Percentiles rank a stretch among this genome's conserved stretches.
phyloP scores from a whole-genome alignment of 1,140 invertebrate genomes.

The Drosophila watanabei region DNA sequence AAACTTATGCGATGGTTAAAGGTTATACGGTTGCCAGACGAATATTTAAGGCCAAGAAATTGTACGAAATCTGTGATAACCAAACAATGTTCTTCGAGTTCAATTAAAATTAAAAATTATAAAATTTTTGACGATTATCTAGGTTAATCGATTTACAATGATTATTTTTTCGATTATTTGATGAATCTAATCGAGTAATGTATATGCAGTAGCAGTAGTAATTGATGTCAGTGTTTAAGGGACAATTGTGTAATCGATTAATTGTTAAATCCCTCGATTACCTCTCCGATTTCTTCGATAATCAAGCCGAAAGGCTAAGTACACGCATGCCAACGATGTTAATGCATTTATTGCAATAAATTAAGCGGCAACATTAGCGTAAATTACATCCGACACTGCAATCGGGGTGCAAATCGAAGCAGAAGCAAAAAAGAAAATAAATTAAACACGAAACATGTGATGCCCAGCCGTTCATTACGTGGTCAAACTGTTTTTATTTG shows the following conservation, averaged over 20 bases:
- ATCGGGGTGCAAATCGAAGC: slow-evolving; percentile 2
- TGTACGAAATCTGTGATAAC: background rate
- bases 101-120: too few relatives aligned
- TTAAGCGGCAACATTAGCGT: slow-evolving; percentile 34
- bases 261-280: background rate
- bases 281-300: background rate
- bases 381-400: slow-evolving; percentile 42
- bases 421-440: background rate
- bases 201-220: background rate
- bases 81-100: too few relatives aligned
- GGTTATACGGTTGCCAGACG: background rate
- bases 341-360: slow-evolving; percentile 49
- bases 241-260: background rate
- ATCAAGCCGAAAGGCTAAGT: background rate
- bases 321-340: background rate
- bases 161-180: background rate
- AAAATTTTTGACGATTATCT: too few relatives aligned
- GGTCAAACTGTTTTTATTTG: slow-evolving; percentile 63
- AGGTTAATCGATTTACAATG: background rate
- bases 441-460: slow-evolving; percentile 25
- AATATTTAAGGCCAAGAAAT: background rate
- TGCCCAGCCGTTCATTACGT: slow-evolving; percentile 41
- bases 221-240: background rate
- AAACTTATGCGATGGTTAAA: background rate
- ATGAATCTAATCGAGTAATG: background rate